Percentiles rank a stretch among this genome's conserved stretches.
Evolutionary conservation across 2,888 invertebrate genomes (phyloP).

Genomic region (Clusia tigrina): DNA sequence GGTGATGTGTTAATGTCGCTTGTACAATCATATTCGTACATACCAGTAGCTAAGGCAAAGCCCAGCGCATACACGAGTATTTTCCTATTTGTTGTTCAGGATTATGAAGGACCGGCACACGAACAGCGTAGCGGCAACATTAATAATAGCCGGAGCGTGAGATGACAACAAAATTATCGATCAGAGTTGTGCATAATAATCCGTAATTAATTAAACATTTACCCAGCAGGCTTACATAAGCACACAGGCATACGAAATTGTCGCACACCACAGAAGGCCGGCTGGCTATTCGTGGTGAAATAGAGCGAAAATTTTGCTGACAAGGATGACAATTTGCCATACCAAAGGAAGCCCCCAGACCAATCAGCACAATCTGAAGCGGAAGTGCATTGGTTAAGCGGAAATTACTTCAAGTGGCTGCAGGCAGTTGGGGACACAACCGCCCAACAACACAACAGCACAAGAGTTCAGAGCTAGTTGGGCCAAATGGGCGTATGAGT

Average conservation of each 20-base stretch:
- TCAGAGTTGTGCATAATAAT: slow-evolving; percentile 15
- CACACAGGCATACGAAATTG: background rate
- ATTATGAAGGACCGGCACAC: background rate
- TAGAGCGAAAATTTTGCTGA: slow-evolving; percentile 12
- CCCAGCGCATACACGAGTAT: background rate
- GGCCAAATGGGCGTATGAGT: background rate
- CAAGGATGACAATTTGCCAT: slow-evolving; percentile 1
- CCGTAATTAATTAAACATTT: slow-evolving; percentile 21
- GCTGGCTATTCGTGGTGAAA: background rate
- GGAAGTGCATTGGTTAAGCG: background rate
- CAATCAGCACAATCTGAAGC: background rate
- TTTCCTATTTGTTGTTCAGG: background rate
- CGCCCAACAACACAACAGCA: no score
- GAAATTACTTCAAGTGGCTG: background rate
- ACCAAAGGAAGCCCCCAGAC: slow-evolving; percentile 4
- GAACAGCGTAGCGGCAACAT: background rate
- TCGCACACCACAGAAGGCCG: no score
- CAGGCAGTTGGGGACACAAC: background rate
- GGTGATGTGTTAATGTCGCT: no score
- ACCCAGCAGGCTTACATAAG: background rate
- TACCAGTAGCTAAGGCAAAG: background rate
- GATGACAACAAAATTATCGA: slow-evolving; percentile 13
- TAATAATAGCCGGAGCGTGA: background rate
- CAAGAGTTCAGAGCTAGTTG: background rate
- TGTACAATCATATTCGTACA: no score